Percentiles rank a stretch among this genome's conserved stretches.
These are phyloP conservation scores for Siniperca chuatsi DNA, from an alignment of 2,113 vertebrate genomes.

Conservation along the genomic window DNA sequence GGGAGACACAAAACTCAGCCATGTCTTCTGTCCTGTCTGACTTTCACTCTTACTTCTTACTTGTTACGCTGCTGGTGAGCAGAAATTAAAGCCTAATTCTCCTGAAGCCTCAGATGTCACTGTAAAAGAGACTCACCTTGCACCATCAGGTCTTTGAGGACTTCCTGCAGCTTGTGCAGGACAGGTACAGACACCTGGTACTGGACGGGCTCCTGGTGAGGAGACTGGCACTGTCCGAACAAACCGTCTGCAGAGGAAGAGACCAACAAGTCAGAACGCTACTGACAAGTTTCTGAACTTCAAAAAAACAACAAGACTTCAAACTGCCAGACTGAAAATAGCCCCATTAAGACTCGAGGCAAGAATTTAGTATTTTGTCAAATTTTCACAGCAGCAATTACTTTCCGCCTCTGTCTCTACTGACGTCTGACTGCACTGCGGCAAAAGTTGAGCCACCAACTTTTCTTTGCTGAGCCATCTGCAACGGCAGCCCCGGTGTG, in stretches of 20 bases:
- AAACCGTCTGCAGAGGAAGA: conserved; percentile 88
- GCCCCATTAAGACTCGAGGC: too few species aligned
- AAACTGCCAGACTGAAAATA: too few species aligned
- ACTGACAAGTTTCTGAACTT: background rate
- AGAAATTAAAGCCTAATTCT: background rate
- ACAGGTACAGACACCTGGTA: conserved; percentile 90
- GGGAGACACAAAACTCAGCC: background rate
- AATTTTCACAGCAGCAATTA: too few species aligned
- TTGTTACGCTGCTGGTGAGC: background rate
- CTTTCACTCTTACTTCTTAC: background rate
- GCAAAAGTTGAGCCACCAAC: too few species aligned
- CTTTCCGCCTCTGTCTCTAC: too few species aligned
- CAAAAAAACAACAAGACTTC: too few species aligned
- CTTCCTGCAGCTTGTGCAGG: conserved; percentile 90
- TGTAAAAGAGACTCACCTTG: conserved; percentile 85
- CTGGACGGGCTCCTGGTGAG: conserved; percentile 84
- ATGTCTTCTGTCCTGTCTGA: background rate
- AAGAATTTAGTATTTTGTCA: too few species aligned
- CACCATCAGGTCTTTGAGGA: conserved; percentile 92
- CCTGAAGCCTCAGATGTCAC: background rate
- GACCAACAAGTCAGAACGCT: background rate
- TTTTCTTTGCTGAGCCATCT: background rate
- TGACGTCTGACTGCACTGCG: background rate
- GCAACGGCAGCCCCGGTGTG: background rate
- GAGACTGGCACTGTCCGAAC: conserved; percentile 92